Percentiles rank a stretch among this genome's conserved stretches.
phyloP scores from a whole-genome alignment of 1,140 invertebrate genomes.

The Camponotus vicinus region DNA sequence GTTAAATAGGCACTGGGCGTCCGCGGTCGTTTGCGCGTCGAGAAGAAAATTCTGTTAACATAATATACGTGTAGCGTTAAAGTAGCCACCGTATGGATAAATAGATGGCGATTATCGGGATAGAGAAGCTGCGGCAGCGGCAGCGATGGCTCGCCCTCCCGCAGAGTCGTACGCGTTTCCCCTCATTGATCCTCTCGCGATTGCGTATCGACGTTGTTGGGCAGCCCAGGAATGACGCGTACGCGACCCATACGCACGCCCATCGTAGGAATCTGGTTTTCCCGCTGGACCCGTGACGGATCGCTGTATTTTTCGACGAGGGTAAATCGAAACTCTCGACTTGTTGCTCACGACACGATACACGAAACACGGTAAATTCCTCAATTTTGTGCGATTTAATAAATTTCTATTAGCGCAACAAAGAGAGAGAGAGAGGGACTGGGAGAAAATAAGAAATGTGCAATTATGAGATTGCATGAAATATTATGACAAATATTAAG shows the following conservation, averaged over 20 bases:
- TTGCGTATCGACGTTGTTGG: conserved; percentile 45
- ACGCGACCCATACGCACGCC: neutral
- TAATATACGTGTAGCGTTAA: conserved; percentile 52
- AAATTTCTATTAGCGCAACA: neutral
- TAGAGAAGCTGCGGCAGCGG: neutral
- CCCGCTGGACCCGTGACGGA: neutral
- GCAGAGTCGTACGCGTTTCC: conserved; percentile 34
- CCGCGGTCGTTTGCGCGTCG: conserved; percentile 30
- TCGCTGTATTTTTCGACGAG: conserved; percentile 36
- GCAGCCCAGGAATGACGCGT: conserved; percentile 1
- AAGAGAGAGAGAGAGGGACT: neutral
- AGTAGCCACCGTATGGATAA: conserved; percentile 16
- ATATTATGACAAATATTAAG: neutral
- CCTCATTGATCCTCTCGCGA: conserved; percentile 43
- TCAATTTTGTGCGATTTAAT: neutral
- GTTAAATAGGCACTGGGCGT: conserved; percentile 48
- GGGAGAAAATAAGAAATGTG: neutral
- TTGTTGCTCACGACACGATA: neutral
- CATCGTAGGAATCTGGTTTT: conserved; percentile 12
- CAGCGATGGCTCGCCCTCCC: neutral
- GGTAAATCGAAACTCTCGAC: conserved; percentile 9
- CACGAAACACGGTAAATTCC: neutral
- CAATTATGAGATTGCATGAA: neutral
- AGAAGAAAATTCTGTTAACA: conserved; percentile 55
- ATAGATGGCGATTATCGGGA: conserved; percentile 33